Base-by-base conservation (phyloP, 2,888 invertebrate genomes). In the Polyommatus iphigenia region DNA sequence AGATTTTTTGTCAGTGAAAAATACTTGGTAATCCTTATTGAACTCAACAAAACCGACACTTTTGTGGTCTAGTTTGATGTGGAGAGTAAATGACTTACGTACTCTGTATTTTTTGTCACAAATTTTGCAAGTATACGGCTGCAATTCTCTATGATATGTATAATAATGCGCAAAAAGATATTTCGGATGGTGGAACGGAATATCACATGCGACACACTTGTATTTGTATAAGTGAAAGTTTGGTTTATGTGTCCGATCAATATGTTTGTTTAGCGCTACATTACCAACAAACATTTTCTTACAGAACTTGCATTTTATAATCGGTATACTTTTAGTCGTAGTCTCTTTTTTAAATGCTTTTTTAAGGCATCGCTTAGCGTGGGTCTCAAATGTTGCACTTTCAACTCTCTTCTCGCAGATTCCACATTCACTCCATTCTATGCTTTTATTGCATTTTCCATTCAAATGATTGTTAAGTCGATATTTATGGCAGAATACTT, bases 1-100 rank as follows among this genome's bases (percentile, higher is more conserved):
- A 0, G 91, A 89, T 80, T 89, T 91, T n/a, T 86, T 86, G 1
- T 88, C 87, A 0, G 85, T 83, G 76, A 93, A 93, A 79, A 84
- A 89, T 0, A 93, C 93, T 82, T 91, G 87, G 73, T 89, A 91
- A 4, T 88, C 87, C 2, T 91, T 84, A 83, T 92, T 89, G 80
- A 92, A 93, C 73, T 92, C 91, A 10, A 92, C 90, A 41, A 85
- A 90, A 0, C 93, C 93, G 2, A 85, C 79, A 67, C 91, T 89
- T 0, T 88, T 84, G 32, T 93, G 93, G 0, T 81, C 80, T 7
- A 91, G n/a, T 82, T 92, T 92, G 0, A 93, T 93, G 41, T 93
- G 93, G 0, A 93, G 80, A 0, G 91, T 90, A 67, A 93, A 92
- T 3, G 82, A 82, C 75, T 91, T 93, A 0, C 93, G 85, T 1